Conservation (phyloP, 2,113 vertebrate species). For the Otocyon megalotis region DNA sequence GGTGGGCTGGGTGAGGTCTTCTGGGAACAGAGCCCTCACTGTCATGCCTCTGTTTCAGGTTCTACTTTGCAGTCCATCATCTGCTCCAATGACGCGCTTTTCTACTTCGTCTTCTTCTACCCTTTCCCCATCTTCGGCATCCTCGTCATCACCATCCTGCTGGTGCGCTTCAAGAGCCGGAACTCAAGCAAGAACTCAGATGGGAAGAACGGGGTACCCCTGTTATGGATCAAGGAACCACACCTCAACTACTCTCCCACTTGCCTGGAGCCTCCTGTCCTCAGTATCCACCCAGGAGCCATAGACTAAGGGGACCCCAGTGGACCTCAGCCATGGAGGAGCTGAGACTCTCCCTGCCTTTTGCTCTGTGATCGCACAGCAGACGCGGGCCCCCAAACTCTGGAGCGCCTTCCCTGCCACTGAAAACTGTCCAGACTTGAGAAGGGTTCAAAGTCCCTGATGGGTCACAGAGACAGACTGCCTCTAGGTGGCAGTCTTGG, state of each 20-base stretch:
- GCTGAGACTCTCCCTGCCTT: conserved; percentile 72
- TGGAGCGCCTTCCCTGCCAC: background rate
- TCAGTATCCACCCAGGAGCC: conserved; percentile 98
- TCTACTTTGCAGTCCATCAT: conserved; percentile 95
- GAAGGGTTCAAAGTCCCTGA: background rate
- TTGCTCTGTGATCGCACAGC: conserved; percentile 67
- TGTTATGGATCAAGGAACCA: conserved; percentile 99
- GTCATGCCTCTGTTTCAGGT: conserved; percentile 83
- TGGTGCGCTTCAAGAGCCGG: conserved; percentile 96
- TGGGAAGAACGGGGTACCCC: conserved; percentile 97
- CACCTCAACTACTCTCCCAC: conserved; percentile 99
- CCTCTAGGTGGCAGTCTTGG: conserved; percentile 70
- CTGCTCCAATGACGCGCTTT: conserved; percentile 96
- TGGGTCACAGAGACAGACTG: background rate
- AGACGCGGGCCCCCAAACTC: background rate
- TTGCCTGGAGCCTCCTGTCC: conserved; percentile 96
- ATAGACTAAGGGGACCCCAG: conserved; percentile 91
- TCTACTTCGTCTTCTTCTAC: conserved; percentile 99
- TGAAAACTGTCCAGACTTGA: background rate
- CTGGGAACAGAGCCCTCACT: background rate
- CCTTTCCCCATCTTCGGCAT: conserved; percentile 98
- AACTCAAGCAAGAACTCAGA: conserved; percentile 95
- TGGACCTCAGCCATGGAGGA: conserved; percentile 45
- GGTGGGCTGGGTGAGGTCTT: background rate
- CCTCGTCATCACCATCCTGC: conserved; percentile 96